A percentile compares a stretch with the other conserved stretches of the same genome.
Evolutionary conservation across 2,888 invertebrate genomes (phyloP).

Genomic region (Diabrotica balteata): DNA sequence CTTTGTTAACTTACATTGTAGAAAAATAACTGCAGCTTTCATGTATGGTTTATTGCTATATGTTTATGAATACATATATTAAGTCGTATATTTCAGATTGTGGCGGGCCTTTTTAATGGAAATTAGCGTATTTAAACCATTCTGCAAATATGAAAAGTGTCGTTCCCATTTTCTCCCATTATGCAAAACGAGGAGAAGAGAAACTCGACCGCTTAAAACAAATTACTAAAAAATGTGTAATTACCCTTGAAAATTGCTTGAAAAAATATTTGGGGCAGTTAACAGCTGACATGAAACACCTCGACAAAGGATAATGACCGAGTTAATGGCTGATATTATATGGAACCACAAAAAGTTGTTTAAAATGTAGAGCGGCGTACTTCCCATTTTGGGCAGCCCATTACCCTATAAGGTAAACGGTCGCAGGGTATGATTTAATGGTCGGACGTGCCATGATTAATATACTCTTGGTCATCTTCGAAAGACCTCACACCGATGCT

Average conservation of each 20-base stretch:
- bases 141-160: neutral
- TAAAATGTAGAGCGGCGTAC: conserved; percentile 39
- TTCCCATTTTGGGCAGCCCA: conserved; percentile 39
- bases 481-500: conserved; percentile 46
- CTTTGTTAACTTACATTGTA: too few species aligned
- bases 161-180: neutral
- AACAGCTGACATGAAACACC: conserved; percentile 9
- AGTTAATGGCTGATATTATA: conserved; percentile 13
- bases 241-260: conserved; percentile 1
- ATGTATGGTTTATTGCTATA: too few species aligned
- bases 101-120: neutral
- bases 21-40: too few species aligned
- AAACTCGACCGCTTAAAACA: too few species aligned
- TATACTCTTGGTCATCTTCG: conserved; percentile 43
- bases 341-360: conserved; percentile 31
- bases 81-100: too few species aligned
- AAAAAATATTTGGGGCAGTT: conserved; percentile 15
- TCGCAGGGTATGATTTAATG: conserved; percentile 45
- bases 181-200: neutral
- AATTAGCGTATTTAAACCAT: neutral
- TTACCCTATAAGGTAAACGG: conserved; percentile 42
- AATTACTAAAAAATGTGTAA: conserved; percentile 8
- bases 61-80: too few species aligned
- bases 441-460: conserved; percentile 42
- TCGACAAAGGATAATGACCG: conserved; percentile 20